These are phyloP conservation scores for Folsomia candida DNA, from an alignment of 2,888 invertebrate species.

Conservation along the genomic window DNA sequence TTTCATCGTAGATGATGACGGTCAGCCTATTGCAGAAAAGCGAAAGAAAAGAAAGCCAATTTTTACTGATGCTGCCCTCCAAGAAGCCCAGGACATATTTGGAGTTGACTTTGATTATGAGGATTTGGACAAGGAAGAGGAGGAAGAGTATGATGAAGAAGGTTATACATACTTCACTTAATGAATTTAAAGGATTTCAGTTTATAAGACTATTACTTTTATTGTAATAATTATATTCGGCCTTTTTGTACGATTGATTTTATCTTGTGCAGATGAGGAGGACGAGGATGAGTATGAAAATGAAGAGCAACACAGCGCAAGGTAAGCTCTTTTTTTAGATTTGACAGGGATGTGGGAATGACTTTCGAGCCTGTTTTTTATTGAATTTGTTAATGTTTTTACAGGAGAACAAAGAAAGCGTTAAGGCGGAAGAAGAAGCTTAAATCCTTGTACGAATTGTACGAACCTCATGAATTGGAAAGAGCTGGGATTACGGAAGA, in stretches of 20 bases:
- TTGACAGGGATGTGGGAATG: too few relatives aligned
- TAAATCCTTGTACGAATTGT: conserved; percentile 88
- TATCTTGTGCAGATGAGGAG: conserved; percentile 67
- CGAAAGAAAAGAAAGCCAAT: conserved; percentile 76
- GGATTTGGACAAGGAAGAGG: conserved; percentile 82
- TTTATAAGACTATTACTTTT: too few relatives aligned
- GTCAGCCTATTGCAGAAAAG: conserved; percentile 77
- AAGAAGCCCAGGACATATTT: conserved; percentile 98
- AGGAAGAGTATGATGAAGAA: conserved; percentile 80
- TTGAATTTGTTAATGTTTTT: neutral
- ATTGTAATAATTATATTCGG: too few relatives aligned
- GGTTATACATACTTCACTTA: too few relatives aligned
- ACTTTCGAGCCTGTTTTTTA: neutral
- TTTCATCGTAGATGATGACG: conserved; percentile 97
- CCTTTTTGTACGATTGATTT: too few relatives aligned
- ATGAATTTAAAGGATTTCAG: too few relatives aligned
- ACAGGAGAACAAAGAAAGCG: conserved; percentile 68
- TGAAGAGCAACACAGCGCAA: conserved; percentile 61
- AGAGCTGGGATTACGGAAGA: conserved; percentile 91
- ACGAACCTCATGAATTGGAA: conserved; percentile 96
- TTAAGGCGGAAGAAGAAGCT: conserved; percentile 73
- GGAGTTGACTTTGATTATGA: conserved; percentile 98
- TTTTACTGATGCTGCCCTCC: conserved; percentile 85
- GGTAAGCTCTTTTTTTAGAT: conserved; percentile 20
- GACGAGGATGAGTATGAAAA: conserved; percentile 74